Base-by-base conservation (phyloP, 2,888 invertebrate genomes). In the Eustalomyia histrio region DNA sequence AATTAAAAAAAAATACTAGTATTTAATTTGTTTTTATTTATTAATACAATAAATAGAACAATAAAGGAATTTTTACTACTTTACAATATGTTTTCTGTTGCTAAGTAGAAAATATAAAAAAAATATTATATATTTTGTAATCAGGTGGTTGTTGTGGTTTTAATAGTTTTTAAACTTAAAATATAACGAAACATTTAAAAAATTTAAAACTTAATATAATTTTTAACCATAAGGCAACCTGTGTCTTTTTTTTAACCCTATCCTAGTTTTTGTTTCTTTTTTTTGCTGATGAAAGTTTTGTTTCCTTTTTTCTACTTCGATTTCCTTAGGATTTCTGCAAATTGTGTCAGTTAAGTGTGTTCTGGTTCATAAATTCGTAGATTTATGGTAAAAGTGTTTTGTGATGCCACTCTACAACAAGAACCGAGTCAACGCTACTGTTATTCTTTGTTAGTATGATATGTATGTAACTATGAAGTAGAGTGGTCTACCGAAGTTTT, bases 321-420 rank as follows among this genome's bases (percentile, higher is more conserved):
- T 78, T 81, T 76, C 69, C 64, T 68, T 80, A 58, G 69, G 29
- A 68, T 63, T 74, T 74, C 17, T 78, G 78, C 78, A 78, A 81
- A 81, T 81, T 81, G 81, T 81, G 81, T 81, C 78, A 81, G 81
- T 78, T 78, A 81, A 81, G 81, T 78, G 74, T 81, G 81, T 78
- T 81, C 78, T 81, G 81, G 81, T 81, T 81, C 81, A 81, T 81
- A 81, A 81, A 81, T 78, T 81, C 78, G 78, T 78, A 81, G 78
- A 81, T 81, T 81, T 81, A 81, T 81, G 81, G 69, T 58, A 67
- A 81, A 81, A 81, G 74, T 81, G 78, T 81, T 81, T 75, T 76
- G 61, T 79, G 79, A 71, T 78, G 82, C 73, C 71, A 75, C 69
- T 67, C 60, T 65, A 47, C 55, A 67, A 55, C 58, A 43, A 79